phyloP scores from a whole-genome alignment of 2,113 vertebrate species.

The Protomyctophum bolini region DNA sequence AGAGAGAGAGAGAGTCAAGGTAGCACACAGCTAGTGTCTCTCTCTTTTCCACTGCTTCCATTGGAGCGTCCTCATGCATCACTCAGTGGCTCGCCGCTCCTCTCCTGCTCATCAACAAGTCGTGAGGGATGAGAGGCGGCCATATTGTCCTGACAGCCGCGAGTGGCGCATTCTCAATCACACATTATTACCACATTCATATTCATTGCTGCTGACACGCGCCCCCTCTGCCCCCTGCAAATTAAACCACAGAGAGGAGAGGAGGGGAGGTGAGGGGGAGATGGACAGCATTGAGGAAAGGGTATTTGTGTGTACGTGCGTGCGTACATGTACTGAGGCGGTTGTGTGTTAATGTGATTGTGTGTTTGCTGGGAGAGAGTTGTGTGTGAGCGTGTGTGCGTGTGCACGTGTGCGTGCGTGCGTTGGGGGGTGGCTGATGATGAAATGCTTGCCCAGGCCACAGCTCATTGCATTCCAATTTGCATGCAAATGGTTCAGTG shows the following conservation, averaged over 20 bases:
- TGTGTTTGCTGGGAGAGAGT: too few relatives aligned
- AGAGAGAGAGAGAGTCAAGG: constrained; percentile 9
- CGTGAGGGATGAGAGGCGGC: constrained; percentile 95
- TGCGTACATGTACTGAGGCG: too few relatives aligned
- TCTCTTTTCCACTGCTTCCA: constrained; percentile 21
- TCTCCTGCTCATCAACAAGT: constrained; percentile 97
- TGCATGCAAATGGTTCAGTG: constrained; percentile 99
- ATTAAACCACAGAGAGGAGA: constrained; percentile 83
- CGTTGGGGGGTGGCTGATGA: constrained; percentile 86
- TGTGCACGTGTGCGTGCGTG: too few relatives aligned
- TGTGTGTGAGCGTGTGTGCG: too few relatives aligned
- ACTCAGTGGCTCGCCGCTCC: constrained; percentile 63
- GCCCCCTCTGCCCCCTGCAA: constrained; percentile 91
- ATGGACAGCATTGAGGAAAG: constrained; percentile 17
- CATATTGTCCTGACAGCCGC: constrained; percentile 97
- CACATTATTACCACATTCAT: constrained; percentile 99
- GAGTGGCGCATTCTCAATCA: constrained; percentile 93
- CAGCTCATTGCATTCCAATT: constrained; percentile 99
- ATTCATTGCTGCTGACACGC: constrained; percentile 98
- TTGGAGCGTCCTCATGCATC: constrained; percentile 59
- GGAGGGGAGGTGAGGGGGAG: constrained; percentile 18
- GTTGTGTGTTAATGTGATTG: too few relatives aligned
- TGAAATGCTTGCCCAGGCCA: constrained; percentile 96
- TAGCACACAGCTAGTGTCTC: constrained; percentile 26
- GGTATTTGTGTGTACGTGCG: constrained; percentile 35